A percentile compares a stretch with the other conserved stretches of the same genome.
Conservation (phyloP, 2,797 vertebrate genomes). For the Hoplostethus mediterraneus region DNA sequence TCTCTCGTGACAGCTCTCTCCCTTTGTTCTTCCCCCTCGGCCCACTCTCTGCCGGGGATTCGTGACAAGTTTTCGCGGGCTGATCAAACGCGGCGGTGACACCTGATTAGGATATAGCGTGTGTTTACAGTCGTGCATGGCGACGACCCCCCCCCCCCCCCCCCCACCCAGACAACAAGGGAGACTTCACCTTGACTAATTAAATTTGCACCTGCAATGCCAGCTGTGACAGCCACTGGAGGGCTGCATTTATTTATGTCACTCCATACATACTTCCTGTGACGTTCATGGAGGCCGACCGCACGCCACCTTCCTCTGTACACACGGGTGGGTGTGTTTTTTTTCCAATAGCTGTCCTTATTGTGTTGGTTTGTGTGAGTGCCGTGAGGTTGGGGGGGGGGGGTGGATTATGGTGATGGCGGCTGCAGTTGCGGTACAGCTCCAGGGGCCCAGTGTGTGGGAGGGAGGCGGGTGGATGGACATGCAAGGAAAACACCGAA, state of each 20-base stretch:
- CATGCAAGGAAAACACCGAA: neutral
- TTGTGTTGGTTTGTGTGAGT: conserved; percentile 41
- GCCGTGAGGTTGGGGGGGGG: conserved; percentile 28
- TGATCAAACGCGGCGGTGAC: conserved; percentile 96
- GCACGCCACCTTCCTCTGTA: conserved; percentile 59
- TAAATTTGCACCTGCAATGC: conserved; percentile 95
- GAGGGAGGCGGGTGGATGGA: neutral
- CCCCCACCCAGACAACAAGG: conserved; percentile 85
- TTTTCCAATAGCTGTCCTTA: conserved; percentile 58
- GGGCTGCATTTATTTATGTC: conserved; percentile 85
- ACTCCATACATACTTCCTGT: conserved; percentile 81
- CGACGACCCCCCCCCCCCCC: conserved; percentile 78
- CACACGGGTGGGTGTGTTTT: conserved; percentile 57
- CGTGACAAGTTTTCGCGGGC: conserved; percentile 92
- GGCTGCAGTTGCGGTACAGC: conserved; percentile 23
- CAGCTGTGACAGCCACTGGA: conserved; percentile 89
- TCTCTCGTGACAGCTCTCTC: conserved; percentile 90
- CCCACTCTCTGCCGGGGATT: conserved; percentile 93
- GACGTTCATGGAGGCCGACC: conserved; percentile 78
- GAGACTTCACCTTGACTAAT: conserved; percentile 93
- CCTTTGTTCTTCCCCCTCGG: conserved; percentile 90
- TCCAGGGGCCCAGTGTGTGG: conserved; percentile 41
- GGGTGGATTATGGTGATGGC: conserved; percentile 11
- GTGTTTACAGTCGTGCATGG: conserved; percentile 93
- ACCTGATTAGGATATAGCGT: conserved; percentile 93